Conservation (phyloP, 64 coral and sea anemone genomes). For the Montipora capricornis region DNA sequence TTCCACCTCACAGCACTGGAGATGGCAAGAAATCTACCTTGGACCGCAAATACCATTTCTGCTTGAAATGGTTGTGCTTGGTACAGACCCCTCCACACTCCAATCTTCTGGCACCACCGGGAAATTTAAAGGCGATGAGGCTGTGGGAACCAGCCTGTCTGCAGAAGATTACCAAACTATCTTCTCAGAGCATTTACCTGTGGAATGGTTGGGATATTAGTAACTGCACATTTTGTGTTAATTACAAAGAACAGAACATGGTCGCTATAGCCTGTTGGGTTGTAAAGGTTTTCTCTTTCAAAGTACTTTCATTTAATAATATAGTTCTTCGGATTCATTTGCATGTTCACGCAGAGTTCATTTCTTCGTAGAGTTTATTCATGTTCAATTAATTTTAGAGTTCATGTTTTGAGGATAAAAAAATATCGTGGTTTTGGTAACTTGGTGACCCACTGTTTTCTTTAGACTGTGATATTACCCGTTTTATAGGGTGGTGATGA, state of each 20-base stretch:
- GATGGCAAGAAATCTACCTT: slow-evolving; percentile 38
- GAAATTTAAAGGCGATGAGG: slow-evolving; percentile 36
- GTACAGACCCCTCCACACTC: slow-evolving; percentile 5
- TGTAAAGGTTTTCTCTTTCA: too few relatives aligned
- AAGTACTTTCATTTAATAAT: too few relatives aligned
- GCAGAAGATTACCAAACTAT: slow-evolving; percentile 53
- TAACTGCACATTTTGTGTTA: too few relatives aligned
- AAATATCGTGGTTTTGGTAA: too few relatives aligned
- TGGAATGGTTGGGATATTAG: slow-evolving; percentile 27
- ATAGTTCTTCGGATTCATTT: too few relatives aligned
- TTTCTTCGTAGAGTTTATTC: too few relatives aligned
- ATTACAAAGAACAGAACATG: not conserved
- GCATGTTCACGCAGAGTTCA: too few relatives aligned
- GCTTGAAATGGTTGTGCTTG: slow-evolving; percentile 65
- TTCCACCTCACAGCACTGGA: slow-evolving; percentile 39
- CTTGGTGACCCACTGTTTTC: too few relatives aligned
- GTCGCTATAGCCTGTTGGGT: not conserved
- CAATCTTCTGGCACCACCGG: slow-evolving; percentile 38
- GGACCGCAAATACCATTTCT: slow-evolving; percentile 58
- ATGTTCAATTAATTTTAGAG: too few relatives aligned
- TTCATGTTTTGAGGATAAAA: too few relatives aligned
- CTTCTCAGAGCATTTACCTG: slow-evolving; percentile 30
- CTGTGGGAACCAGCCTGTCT: slow-evolving; percentile 12
- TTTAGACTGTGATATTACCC: too few relatives aligned
- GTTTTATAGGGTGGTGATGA: too few relatives aligned